Base-by-base conservation (phyloP, 2,797 vertebrate species). In the Coccyzus lansbergi region DNA sequence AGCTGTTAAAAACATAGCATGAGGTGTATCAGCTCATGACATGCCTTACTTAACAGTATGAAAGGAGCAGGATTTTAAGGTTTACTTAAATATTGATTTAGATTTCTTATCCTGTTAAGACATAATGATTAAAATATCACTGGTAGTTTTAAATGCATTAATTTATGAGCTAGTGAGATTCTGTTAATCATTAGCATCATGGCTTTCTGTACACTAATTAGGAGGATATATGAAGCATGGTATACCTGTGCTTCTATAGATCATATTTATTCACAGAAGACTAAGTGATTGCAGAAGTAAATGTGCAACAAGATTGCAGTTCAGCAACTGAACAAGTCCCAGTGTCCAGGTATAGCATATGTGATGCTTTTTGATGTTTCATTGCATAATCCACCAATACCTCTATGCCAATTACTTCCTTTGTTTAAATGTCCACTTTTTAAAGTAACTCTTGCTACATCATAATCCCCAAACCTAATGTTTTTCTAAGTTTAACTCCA, bases 371-470 rank as follows among this genome's bases (percentile, higher is more conserved):
- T 92, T 59, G 51, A 58, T 72, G 60, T 92, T 86, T 92, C 87
- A 29, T 93, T 83, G 60, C 20, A 8, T 94, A 82, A 90, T 63
- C 75, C 94, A 90, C 72, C 83, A 91, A 86, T 67, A 28, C 62
- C 83, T 96, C 88, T 76, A 26, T 84, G 88, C 28, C 53, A 93
- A 36, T 85, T 91, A 56, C 65, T 93, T 95, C 51, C 89, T 71
- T 94, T 88, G 51, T 90, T 65, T 95, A 90, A 92, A 95, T 85
- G 79, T 49, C 49, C 82, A 79, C 90, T 88, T 87, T 48, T 67
- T 22, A 95, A 94, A 97, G 77, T 93, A 95, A 94, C 79, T 52
- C 79, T 48, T 95, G 65, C 78, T 74, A 82, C 33, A 88, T 36
- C 81, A 18, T 88, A 65, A 92, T 93, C 70, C 86, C 59, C 70